Percentiles rank a stretch among this genome's conserved stretches.
These are phyloP conservation scores for Papilio aristodemus DNA, from an alignment of 1,140 invertebrate species.

Conservation along the genomic window DNA sequence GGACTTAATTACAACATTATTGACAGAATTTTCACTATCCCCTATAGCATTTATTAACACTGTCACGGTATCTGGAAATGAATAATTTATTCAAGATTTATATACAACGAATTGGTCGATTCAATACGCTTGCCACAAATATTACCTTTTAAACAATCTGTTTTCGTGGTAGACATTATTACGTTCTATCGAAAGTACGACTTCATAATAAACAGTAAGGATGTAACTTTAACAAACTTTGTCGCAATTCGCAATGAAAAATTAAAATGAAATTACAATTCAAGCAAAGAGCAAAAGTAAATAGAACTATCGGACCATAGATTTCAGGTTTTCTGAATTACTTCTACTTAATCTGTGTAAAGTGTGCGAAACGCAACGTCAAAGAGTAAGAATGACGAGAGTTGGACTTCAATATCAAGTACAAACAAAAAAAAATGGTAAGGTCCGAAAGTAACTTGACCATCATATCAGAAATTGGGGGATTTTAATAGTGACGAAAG, in stretches of 20 bases:
- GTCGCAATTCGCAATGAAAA: conserved; percentile 21
- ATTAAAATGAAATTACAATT: background rate
- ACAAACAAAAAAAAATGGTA: too few species aligned
- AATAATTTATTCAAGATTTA: conserved; percentile 36
- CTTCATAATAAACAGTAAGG: background rate
- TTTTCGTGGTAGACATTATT: conserved; percentile 48
- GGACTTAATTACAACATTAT: conserved; percentile 76
- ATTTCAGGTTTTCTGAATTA: too few species aligned
- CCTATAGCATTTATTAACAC: conserved; percentile 72
- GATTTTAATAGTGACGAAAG: too few species aligned
- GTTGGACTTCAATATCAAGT: too few species aligned
- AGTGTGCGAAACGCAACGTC: too few species aligned
- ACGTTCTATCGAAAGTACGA: conserved; percentile 1
- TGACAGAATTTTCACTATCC: conserved; percentile 75
- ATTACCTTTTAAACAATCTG: conserved; percentile 54
- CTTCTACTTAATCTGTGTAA: too few species aligned
- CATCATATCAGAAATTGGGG: too few species aligned
- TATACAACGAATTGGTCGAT: background rate
- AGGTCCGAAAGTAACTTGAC: too few species aligned
- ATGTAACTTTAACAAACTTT: conserved; percentile 34
- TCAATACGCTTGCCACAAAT: conserved; percentile 34
- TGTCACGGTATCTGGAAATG: conserved; percentile 69
- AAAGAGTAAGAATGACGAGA: too few species aligned
- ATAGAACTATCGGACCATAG: too few species aligned
- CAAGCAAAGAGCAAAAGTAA: too few species aligned